A percentile compares a stretch with the other conserved stretches of the same genome.
Evolutionary conservation across 2,797 vertebrate species (phyloP).

Genomic region (Hydrophis major): DNA sequence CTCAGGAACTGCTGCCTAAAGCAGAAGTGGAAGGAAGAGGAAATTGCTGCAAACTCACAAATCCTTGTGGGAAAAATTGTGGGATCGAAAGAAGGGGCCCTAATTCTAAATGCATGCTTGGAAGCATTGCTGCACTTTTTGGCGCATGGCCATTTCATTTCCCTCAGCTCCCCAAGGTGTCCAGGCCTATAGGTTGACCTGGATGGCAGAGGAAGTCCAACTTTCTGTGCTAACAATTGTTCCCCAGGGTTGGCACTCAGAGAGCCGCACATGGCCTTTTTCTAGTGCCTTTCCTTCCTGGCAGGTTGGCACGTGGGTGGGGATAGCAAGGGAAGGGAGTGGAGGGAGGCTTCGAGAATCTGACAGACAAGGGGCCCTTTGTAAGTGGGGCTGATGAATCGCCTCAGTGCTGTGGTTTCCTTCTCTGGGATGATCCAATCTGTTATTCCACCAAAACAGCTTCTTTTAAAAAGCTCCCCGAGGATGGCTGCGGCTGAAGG

Average conservation of each 20-base stretch:
- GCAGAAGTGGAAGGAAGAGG: not conserved
- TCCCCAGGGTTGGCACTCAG: not conserved
- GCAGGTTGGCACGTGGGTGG: slow-evolving; percentile 14
- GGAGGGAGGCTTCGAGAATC: not conserved
- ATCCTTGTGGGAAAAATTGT: not conserved
- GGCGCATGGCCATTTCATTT: not conserved
- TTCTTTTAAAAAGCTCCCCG: slow-evolving; percentile 24
- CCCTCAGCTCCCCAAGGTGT: not conserved
- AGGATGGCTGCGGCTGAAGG: not conserved
- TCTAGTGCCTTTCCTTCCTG: not conserved
- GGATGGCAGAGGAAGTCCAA: too few species aligned
- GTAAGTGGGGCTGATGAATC: slow-evolving; percentile 34
- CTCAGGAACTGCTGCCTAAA: too few species aligned
- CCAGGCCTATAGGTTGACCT: not conserved
- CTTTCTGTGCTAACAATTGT: not conserved
- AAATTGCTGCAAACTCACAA: not conserved
- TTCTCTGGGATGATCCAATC: slow-evolving; percentile 64
- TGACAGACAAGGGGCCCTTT: slow-evolving; percentile 62
- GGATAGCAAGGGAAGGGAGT: not conserved
- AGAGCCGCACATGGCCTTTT: fast-evolving
- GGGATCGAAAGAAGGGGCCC: not conserved
- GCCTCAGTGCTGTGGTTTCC: slow-evolving; percentile 59
- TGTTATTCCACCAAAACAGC: slow-evolving; percentile 63
- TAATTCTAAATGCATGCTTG: not conserved
- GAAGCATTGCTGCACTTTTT: not conserved